Evolutionary conservation across 2,888 invertebrate species (phyloP), one percentile per base, ranked within the genome.

Genomic region (Pteria penguin): DNA sequence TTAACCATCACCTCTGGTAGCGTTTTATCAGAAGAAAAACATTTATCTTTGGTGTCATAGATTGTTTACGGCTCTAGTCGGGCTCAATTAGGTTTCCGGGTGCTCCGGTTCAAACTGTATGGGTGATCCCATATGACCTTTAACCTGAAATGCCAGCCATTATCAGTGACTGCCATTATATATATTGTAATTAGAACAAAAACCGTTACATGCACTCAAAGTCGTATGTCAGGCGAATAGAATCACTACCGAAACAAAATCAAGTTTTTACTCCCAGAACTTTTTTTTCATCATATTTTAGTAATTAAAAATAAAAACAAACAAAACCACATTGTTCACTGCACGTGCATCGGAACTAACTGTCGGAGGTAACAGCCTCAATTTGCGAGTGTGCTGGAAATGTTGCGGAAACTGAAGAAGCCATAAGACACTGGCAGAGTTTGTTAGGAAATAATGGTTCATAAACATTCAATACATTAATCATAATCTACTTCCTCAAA

Each of bases 41-140:
- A 45, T 45, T 45, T 45, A 45, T 45, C 45, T 45, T 45, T 45
- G 45, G 45, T 45, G 45, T 45, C 45, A 45, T 45, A 45, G 45
- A 45, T 45, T 45, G 45, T 45, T 45, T 45, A 45, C 45, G 8
- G 18, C 45, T 14, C 45, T 14, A 1, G 45, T 14, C 45, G 8
- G 8, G 45, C 45, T 24, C 27, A 27, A 27, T 60, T 60, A 18
- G 60, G 22, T 24, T 26, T 8, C 26, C 18, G 27, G 11, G 60
- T 24, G 22, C 27, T 22, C 24, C 22, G 26, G 60, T 24, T 57
- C 58, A 69, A n/a, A 33, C 70, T 36, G 24, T 31, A 29, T 70
- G 70, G 60, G 70, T 60, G 70, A 70, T 70, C 61, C 36, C n/a
- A 22, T n/a, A 11, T 60, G 45, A 70, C 70, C 70, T 70, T 60